A percentile compares a stretch with the other conserved stretches of the same genome.
phyloP scores from a whole-genome alignment of 2,113 vertebrate species.

The Amblyopsis rosae region DNA sequence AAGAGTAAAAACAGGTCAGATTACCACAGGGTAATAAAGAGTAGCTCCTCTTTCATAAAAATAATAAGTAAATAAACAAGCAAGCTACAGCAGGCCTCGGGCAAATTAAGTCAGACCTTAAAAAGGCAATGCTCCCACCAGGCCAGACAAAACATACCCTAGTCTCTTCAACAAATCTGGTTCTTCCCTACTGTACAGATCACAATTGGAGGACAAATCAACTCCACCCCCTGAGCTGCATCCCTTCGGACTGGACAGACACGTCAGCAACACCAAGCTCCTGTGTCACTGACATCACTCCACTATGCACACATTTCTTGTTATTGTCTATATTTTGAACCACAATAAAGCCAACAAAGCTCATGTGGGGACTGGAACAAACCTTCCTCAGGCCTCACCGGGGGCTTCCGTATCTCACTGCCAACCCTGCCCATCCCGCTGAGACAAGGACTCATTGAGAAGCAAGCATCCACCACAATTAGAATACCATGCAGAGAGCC shows the following conservation, averaged over 20 bases:
- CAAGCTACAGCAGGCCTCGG: background rate
- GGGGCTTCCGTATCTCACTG: slow-evolving; percentile 72
- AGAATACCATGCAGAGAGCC: slow-evolving; percentile 53
- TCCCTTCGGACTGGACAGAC: slow-evolving; percentile 33
- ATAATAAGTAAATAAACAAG: background rate
- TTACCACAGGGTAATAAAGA: slow-evolving; percentile 1
- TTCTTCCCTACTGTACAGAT: background rate
- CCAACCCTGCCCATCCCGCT: slow-evolving; percentile 67
- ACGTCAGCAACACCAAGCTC: slow-evolving; percentile 47
- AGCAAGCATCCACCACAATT: slow-evolving; percentile 40
- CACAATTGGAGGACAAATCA: slow-evolving; percentile 3
- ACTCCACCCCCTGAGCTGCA: slow-evolving; percentile 23
- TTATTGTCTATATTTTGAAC: slow-evolving; percentile 36
- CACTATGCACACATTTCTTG: slow-evolving; percentile 32
- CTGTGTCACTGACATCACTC: slow-evolving; percentile 33
- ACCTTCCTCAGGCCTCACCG: slow-evolving; percentile 71
- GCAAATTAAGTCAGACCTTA: background rate
- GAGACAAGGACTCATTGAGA: slow-evolving; percentile 57
- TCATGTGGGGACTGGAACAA: slow-evolving; percentile 62
- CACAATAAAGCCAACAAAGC: slow-evolving; percentile 50
- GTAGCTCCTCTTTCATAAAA: slow-evolving; percentile 9
- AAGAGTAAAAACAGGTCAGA: slow-evolving; percentile 12
- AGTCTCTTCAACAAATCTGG: slow-evolving; percentile 13
- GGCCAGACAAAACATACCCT: background rate
- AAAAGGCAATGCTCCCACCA: background rate